A percentile compares a stretch with the other conserved stretches of the same genome.
phyloP scores from a whole-genome alignment of 2,888 invertebrate genomes.

The Serripes groenlandicus region DNA sequence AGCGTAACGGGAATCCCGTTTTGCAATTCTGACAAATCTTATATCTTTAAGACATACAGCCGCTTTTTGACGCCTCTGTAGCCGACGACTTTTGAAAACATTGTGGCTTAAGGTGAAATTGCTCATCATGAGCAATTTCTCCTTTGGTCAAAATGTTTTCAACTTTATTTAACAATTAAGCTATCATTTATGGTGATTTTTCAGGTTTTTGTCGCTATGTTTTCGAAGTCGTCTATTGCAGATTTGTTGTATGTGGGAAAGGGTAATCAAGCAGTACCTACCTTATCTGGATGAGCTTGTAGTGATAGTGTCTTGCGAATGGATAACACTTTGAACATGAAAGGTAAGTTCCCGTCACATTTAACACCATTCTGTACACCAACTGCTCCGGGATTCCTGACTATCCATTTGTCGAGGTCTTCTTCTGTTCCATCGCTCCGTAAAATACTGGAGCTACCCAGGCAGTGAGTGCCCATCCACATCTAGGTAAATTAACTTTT shows the following conservation, averaged over 20 bases:
- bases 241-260: too few relatives aligned
- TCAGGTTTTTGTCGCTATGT: too few relatives aligned
- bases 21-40: too few relatives aligned
- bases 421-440: not conserved
- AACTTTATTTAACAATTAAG: too few relatives aligned
- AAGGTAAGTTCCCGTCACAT: not conserved
- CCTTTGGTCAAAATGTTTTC: too few relatives aligned
- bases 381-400: not conserved
- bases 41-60: too few relatives aligned
- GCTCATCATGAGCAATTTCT: not conserved
- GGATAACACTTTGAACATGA: slow-evolving; percentile 27
- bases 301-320: slow-evolving; percentile 21
- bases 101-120: not conserved
- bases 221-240: too few relatives aligned
- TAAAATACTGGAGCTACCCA: not conserved
- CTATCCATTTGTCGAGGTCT: slow-evolving; percentile 8
- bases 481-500: too few relatives aligned
- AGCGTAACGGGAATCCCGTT: too few relatives aligned
- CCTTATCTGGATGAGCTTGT: slow-evolving; percentile 25
- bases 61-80: too few relatives aligned
- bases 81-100: not conserved
- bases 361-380: not conserved
- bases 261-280: not conserved
- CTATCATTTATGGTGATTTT: too few relatives aligned
- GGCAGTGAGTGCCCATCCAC: slow-evolving; percentile 34